phyloP scores from a whole-genome alignment of 2,113 vertebrate genomes.

The Aldabrachelys gigantea region DNA sequence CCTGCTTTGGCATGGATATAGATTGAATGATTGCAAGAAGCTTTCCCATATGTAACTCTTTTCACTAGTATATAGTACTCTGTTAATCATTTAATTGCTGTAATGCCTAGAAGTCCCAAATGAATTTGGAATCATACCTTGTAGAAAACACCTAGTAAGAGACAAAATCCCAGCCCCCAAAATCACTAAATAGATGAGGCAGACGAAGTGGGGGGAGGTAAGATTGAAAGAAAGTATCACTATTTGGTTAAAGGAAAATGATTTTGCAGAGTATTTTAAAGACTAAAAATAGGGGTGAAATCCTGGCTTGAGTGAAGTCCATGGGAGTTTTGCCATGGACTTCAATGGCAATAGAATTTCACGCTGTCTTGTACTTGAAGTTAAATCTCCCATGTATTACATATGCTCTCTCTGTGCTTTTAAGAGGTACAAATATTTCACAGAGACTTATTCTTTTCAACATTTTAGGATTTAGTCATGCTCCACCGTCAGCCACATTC shows the following conservation, averaged over 20 bases:
- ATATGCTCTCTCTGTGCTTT: not conserved
- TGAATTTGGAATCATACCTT: not conserved
- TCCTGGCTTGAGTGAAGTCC: fast-evolving
- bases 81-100: not conserved
- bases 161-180: not conserved
- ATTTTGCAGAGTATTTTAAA: not conserved
- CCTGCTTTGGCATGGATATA: not conserved
- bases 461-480: not conserved
- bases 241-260: not conserved
- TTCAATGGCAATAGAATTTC: not conserved
- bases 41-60: not conserved
- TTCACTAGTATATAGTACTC: not conserved
- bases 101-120: not conserved
- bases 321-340: not conserved
- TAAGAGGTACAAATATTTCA: not conserved
- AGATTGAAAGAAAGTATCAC: not conserved
- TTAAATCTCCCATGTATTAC: not conserved
- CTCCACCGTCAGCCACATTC: not conserved
- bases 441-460: not conserved
- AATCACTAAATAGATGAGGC: not conserved
- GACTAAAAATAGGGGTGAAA: not conserved
- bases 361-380: not conserved
- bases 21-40: not conserved
- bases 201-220: not conserved
- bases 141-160: not conserved